phyloP scores from a whole-genome alignment of 1,140 invertebrate species.

The Drosophila quadrilineata region DNA sequence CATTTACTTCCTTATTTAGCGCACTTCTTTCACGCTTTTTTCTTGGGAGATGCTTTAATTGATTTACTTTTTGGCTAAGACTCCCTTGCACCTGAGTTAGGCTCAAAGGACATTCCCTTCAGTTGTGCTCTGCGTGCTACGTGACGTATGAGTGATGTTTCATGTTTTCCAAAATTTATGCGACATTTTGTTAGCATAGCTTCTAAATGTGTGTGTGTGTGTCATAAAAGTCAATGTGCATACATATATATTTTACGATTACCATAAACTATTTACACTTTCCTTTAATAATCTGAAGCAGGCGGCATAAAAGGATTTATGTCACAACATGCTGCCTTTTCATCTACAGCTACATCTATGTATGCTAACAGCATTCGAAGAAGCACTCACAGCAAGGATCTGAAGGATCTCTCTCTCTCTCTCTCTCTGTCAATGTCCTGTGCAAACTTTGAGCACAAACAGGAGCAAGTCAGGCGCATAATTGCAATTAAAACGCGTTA shows the following conservation, averaged over 20 bases:
- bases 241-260: conserved; percentile 62
- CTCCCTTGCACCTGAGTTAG: not conserved
- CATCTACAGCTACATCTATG: not conserved
- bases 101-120: conserved; percentile 6
- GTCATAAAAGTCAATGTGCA: conserved; percentile 49
- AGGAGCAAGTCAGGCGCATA: conserved; percentile 53
- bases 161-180: conserved; percentile 57
- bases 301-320: conserved; percentile 59
- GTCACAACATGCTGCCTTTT: conserved; percentile 30
- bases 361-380: too few relatives aligned
- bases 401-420: conserved; percentile 18
- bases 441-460: conserved; percentile 53
- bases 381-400: too few relatives aligned
- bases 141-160: conserved; percentile 73
- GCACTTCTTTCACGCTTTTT: conserved; percentile 6
- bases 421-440: too few relatives aligned
- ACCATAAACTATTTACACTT: conserved; percentile 75
- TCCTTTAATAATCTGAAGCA: conserved; percentile 48
- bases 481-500: conserved; percentile 69
- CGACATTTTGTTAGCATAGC: conserved; percentile 1
- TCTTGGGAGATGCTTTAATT: conserved; percentile 56
- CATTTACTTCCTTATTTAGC: conserved; percentile 27
- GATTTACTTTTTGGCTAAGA: conserved; percentile 27
- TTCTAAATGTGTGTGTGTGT: not conserved
- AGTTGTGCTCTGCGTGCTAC: conserved; percentile 17